Percentiles rank a stretch among this genome's conserved stretches.
Conservation (phyloP, 2,113 vertebrate genomes). For the Aptenodytes patagonicus region DNA sequence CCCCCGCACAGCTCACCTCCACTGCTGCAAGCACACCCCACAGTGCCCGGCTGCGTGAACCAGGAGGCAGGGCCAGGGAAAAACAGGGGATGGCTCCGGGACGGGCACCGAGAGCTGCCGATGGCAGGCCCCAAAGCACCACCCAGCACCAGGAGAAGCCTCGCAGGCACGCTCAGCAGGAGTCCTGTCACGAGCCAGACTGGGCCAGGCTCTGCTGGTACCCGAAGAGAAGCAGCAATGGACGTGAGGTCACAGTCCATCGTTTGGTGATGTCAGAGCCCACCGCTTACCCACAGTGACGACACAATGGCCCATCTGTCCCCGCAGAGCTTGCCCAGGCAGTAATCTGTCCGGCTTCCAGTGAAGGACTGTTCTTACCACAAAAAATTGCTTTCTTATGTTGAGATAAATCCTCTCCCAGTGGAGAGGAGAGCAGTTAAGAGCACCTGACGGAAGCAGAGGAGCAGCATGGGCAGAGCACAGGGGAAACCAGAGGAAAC, state of each 20-base stretch:
- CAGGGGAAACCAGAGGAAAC: background rate
- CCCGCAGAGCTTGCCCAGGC: background rate
- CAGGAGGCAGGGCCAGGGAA: background rate
- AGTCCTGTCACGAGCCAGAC: background rate
- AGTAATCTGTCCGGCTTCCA: no score
- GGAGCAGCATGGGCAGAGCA: background rate
- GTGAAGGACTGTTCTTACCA: no score
- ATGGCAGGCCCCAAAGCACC: background rate
- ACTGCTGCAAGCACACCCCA: fast-evolving
- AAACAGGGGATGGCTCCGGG: background rate
- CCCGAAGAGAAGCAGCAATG: fast-evolving
- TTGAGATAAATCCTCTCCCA: no score
- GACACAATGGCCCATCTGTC: background rate
- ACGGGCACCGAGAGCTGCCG: background rate
- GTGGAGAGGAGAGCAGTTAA: no score
- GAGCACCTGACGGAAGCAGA: background rate
- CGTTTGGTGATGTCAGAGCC: fast-evolving
- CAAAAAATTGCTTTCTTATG: no score
- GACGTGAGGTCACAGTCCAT: background rate
- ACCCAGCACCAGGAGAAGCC: background rate
- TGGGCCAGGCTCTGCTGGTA: background rate
- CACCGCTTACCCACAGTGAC: background rate
- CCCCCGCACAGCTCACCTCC: background rate
- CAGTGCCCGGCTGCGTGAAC: background rate
- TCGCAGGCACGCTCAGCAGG: background rate